A percentile compares a stretch with the other conserved stretches of the same genome.
These are phyloP conservation scores for Halichoeres trimaculatus DNA, from an alignment of 2,113 vertebrate genomes.

Conservation along the genomic window DNA sequence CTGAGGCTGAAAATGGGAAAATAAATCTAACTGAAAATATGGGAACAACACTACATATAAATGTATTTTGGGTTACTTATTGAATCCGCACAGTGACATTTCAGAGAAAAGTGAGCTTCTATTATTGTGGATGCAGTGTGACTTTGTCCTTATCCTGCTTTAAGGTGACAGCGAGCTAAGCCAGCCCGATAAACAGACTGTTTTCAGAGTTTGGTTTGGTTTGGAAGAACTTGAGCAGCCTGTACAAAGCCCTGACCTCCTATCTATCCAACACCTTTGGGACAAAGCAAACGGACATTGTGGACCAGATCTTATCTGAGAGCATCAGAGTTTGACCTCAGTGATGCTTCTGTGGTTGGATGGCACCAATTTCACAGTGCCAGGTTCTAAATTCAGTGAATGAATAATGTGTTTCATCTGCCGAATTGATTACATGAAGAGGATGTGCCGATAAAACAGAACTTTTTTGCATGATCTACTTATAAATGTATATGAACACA, in stretches of 20 bases:
- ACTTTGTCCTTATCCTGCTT: slow-evolving; percentile 1
- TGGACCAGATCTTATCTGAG: slow-evolving; percentile 13
- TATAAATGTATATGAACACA: not conserved
- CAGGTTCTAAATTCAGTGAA: not conserved
- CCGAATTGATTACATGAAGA: too few relatives aligned
- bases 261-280: slow-evolving; percentile 15
- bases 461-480: not conserved
- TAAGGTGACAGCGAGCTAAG: slow-evolving; percentile 3
- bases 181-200: not conserved
- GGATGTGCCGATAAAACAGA: too few relatives aligned
- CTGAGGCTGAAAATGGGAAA: too few relatives aligned
- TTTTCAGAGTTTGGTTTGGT: slow-evolving; percentile 5
- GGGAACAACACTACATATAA: too few relatives aligned
- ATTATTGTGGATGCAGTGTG: too few relatives aligned
- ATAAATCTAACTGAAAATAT: too few relatives aligned
- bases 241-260: slow-evolving; percentile 16
- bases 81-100: not conserved
- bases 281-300: slow-evolving; percentile 32
- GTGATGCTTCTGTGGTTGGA: slow-evolving; percentile 15
- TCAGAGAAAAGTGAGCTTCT: not conserved
- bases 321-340: slow-evolving; percentile 34
- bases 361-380: slow-evolving; percentile 14
- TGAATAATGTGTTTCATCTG: too few relatives aligned
- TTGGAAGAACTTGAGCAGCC: slow-evolving; percentile 1
- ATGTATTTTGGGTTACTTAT: too few relatives aligned